These are phyloP conservation scores for Gila orcuttii DNA, from an alignment of 2,113 vertebrate species.

Conservation along the genomic window DNA sequence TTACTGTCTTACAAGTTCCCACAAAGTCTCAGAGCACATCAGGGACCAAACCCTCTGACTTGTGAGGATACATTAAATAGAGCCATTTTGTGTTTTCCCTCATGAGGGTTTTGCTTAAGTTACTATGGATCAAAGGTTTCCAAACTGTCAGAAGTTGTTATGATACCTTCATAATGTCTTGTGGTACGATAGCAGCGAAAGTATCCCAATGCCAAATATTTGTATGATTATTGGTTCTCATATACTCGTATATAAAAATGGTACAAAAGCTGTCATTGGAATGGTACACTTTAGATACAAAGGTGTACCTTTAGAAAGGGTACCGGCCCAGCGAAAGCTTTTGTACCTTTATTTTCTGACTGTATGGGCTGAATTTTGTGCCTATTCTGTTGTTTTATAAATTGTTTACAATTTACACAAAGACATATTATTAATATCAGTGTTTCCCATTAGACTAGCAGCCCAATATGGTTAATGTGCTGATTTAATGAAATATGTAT, in stretches of 20 bases:
- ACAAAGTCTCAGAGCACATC: neutral
- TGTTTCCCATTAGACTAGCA: neutral
- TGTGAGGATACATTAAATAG: constrained; percentile 23
- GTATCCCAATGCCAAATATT: neutral
- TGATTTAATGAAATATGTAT: neutral
- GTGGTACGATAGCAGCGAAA: neutral
- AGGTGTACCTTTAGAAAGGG: too few relatives aligned
- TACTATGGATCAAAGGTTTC: constrained; percentile 2
- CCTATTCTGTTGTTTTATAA: neutral
- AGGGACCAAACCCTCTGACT: neutral
- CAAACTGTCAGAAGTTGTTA: constrained; percentile 1
- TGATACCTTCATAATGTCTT: neutral
- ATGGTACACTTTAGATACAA: too few relatives aligned
- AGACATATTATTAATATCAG: neutral
- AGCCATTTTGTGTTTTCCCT: constrained; percentile 22
- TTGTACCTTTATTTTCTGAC: too few relatives aligned
- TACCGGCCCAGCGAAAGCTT: too few relatives aligned
- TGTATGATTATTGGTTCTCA: too few relatives aligned
- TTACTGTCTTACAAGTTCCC: constrained; percentile 10
- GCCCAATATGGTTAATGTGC: neutral
- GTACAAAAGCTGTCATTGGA: too few relatives aligned
- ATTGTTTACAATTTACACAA: neutral
- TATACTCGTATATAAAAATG: too few relatives aligned
- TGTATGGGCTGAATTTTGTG: neutral
- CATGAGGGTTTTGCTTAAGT: constrained; percentile 5